Evolutionary conservation across 2,888 invertebrate genomes (phyloP).

Genomic region (Pammene fasciana): DNA sequence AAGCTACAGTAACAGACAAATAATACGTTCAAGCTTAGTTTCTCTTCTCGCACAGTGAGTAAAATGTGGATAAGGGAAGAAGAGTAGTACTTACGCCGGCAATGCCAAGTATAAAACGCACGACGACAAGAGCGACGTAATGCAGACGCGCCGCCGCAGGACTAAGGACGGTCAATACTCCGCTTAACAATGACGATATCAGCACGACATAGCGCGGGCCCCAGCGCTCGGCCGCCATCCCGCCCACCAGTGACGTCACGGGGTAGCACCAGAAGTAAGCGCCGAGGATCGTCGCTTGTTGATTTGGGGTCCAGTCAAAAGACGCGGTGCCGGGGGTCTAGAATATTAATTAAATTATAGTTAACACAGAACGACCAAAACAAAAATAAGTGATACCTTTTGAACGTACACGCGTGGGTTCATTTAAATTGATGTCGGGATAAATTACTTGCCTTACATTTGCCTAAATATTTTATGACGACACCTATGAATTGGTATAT

Average conservation of each 20-base stretch:
- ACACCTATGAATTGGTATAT: too few relatives aligned
- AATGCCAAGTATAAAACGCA: constrained; percentile 85
- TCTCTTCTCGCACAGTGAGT: too few relatives aligned
- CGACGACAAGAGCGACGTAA: constrained; percentile 80
- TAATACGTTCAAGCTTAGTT: too few relatives aligned
- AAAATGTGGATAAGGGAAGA: too few relatives aligned
- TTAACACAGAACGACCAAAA: not conserved
- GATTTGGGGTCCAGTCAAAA: constrained; percentile 83
- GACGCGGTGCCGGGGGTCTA: constrained; percentile 56
- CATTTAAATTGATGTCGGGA: too few relatives aligned
- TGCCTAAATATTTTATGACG: too few relatives aligned
- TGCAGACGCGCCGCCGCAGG: constrained; percentile 84
- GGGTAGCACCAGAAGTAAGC: constrained; percentile 89
- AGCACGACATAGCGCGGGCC: constrained; percentile 85
- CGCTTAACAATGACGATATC: constrained; percentile 76
- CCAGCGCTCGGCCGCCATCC: constrained; percentile 86
- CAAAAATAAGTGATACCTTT: not conserved
- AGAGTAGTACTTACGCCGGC: constrained; percentile 81
- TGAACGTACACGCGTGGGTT: too few relatives aligned
- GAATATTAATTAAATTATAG: not conserved
- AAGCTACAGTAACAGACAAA: too few relatives aligned
- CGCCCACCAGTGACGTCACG: constrained; percentile 85
- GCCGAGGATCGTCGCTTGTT: constrained; percentile 86
- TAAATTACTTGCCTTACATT: too few relatives aligned
- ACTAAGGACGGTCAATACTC: constrained; percentile 83